Evolutionary conservation across 2,888 invertebrate genomes (phyloP).

Genomic region (Artemia sinica): DNA sequence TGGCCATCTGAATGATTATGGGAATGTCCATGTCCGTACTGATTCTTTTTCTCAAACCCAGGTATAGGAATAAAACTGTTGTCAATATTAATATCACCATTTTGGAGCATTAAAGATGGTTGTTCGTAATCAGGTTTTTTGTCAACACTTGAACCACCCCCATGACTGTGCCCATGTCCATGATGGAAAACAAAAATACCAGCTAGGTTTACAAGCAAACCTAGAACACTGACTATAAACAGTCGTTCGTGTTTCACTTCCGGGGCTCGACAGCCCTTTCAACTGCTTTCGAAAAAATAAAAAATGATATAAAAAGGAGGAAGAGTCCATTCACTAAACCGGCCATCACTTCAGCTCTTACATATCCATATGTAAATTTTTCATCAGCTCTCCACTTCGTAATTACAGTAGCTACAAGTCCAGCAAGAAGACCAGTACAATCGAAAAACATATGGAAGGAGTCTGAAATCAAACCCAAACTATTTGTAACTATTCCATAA

Average conservation of each 20-base stretch:
- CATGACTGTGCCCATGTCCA: too few relatives aligned
- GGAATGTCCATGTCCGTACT: too few relatives aligned
- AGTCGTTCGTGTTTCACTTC: constrained; percentile 92
- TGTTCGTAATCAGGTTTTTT: constrained; percentile 32
- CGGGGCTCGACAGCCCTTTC: constrained; percentile 91
- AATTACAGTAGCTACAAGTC: constrained; percentile 83
- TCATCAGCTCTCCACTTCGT: constrained; percentile 92
- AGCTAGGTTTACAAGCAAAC: constrained; percentile 79
- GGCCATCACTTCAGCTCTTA: constrained; percentile 82
- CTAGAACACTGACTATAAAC: constrained; percentile 76
- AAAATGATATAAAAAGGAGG: constrained; percentile 85
- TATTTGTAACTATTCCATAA: constrained; percentile 60
- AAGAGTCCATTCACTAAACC: constrained; percentile 94
- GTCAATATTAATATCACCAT: not conserved
- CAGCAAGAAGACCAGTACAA: constrained; percentile 84
- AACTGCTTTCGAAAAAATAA: constrained; percentile 89
- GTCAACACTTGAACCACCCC: too few relatives aligned
- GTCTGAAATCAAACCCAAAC: constrained; percentile 83
- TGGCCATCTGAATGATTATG: too few relatives aligned
- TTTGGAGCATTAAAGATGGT: constrained; percentile 27
- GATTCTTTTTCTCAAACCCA: not conserved
- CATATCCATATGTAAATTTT: constrained; percentile 76
- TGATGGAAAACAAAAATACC: constrained; percentile 39
- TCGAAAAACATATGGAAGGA: constrained; percentile 99
- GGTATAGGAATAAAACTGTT: not conserved